A percentile compares a stretch with the other conserved stretches of the same genome.
Evolutionary conservation across 2,797 vertebrate species (phyloP).

Genomic region (Sebastes umbrosus): DNA sequence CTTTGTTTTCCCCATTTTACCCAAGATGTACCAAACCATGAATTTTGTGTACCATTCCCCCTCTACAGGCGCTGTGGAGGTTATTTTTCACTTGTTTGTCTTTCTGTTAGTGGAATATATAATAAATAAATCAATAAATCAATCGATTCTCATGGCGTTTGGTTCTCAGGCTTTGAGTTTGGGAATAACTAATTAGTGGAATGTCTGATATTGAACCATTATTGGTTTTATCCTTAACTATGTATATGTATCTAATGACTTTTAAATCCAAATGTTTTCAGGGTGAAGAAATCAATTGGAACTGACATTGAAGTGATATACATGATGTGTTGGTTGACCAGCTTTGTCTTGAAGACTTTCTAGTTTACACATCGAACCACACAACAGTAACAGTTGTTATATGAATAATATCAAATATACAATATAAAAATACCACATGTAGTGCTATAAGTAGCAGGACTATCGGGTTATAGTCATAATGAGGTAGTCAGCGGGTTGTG

Average conservation of each 20-base stretch:
- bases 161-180: neutral
- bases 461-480: neutral
- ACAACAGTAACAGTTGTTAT: neutral
- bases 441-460: neutral
- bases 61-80: no score
- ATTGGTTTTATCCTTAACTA: neutral
- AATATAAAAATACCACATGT: neutral
- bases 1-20: no score
- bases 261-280: neutral
- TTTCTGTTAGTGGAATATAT: neutral
- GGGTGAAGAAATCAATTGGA: neutral
- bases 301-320: neutral
- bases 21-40: no score
- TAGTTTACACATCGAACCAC: neutral
- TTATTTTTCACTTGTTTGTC: neutral
- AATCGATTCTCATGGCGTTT: neutral
- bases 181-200: neutral
- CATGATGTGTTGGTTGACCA: neutral
- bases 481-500: neutral
- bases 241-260: neutral
- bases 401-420: neutral
- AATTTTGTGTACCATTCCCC: no score
- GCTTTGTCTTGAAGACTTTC: neutral
- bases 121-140: neutral
- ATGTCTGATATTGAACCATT: neutral